These are phyloP conservation scores for Andrena fulva DNA, from an alignment of 2,888 invertebrate genomes.

Conservation along the genomic window DNA sequence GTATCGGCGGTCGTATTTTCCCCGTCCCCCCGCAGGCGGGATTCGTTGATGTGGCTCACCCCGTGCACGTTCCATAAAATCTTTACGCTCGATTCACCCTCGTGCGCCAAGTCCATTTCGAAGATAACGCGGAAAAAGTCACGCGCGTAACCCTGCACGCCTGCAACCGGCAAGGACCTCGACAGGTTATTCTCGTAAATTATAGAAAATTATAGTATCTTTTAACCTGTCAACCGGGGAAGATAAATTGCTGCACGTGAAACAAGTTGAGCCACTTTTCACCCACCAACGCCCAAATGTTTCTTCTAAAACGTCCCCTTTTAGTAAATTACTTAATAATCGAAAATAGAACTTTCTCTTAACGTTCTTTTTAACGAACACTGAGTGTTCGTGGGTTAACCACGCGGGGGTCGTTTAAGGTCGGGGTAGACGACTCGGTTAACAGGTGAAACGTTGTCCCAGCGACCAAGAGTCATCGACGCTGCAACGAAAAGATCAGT, in stretches of 20 bases:
- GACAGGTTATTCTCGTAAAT: neutral
- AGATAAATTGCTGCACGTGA: too few species aligned
- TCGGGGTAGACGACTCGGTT: neutral
- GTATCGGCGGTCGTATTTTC: constrained; percentile 50
- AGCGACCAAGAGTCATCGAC: neutral
- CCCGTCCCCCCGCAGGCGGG: constrained; percentile 39
- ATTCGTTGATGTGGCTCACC: constrained; percentile 42
- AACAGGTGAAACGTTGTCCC: neutral
- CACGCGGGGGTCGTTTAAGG: too few species aligned
- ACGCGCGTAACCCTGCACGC: neutral
- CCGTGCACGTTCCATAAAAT: constrained; percentile 57
- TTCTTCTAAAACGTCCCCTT: too few species aligned
- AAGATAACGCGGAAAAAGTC: constrained; percentile 25
- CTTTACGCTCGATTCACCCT: constrained; percentile 42
- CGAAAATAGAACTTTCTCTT: too few species aligned
- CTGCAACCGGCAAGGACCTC: neutral
- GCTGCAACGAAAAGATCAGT: neutral
- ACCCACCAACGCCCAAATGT: too few species aligned
- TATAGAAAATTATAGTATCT: neutral
- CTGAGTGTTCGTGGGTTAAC: too few species aligned
- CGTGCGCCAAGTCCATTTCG: constrained; percentile 28
- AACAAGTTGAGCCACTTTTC: too few species aligned
- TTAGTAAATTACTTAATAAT: too few species aligned
- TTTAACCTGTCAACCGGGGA: too few species aligned
- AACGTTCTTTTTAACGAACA: too few species aligned